Evolutionary conservation across 1,140 invertebrate species (phyloP), one percentile per base, ranked within the genome.

Genomic region (Drosophila sp.): DNA sequence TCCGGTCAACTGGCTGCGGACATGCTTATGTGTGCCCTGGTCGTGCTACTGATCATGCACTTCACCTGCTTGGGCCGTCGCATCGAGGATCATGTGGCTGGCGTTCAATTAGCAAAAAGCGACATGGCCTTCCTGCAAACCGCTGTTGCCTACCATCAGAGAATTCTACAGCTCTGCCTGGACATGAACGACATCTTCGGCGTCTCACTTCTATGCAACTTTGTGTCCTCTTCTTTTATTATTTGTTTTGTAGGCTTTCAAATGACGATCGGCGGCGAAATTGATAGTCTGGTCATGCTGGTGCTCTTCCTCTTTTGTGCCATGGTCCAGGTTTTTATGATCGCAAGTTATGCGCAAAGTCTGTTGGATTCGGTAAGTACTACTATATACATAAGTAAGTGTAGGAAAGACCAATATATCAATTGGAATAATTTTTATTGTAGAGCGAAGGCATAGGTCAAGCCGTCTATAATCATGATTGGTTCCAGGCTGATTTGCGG

Each of bases 231-330:
- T 0, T 73, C 84, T 6, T 83, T 85, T 17, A 79, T 86, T 8
- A 91, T 91, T 40, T 91, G 89, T 50, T 90, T 91, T 35, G 66
- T 89, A 33, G 90, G 90, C 1, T 91, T 91, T 64, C 89, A 91
- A 40, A 76, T 91, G 47, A 91, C 89, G 29, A 76, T 91, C 27
- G 89, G 89, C 17, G 79, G 76, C 4, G 61, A 74, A 4, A 69
- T 84, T 1, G 81, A 85, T 29, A 85, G 57, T 35, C 60, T 90
- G 11, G 70, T 90, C 0, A 90, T 90, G 87, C 65, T 91, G 5
- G 38, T 72, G 0, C 65, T 90, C 1, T 90, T 91, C 29, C 75
- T 91, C 0, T 76, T 82, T 35, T 91, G 87, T 6, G 70, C 89
- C 38, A 62, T 90, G 72, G 71, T 91, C 1, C 89, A 91, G 70